Conservation (phyloP, 2,113 vertebrate genomes). For the Notiomystis cincta region DNA sequence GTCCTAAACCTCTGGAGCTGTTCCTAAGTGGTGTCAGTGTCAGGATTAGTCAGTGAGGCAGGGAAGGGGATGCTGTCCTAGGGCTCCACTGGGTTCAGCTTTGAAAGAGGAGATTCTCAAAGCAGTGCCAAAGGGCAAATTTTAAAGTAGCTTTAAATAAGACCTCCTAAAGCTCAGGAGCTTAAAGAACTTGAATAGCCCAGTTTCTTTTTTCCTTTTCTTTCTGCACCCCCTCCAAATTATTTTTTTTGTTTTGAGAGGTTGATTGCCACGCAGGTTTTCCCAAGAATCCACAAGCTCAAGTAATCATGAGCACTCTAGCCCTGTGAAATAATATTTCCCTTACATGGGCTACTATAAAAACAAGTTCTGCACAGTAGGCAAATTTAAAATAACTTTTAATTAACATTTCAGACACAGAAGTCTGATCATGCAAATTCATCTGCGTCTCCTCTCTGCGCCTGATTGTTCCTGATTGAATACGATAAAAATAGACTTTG, state of each 20-base stretch:
- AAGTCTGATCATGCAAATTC: constrained; percentile 61
- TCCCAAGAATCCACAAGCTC: constrained; percentile 18
- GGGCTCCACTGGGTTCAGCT: background rate
- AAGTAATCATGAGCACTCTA: constrained; percentile 54
- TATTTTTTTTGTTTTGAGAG: background rate
- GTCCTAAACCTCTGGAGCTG: background rate
- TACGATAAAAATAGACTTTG: constrained; percentile 62
- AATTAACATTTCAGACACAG: constrained; percentile 69
- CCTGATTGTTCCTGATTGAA: constrained; percentile 75
- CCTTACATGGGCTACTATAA: constrained; percentile 39
- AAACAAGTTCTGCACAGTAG: constrained; percentile 62
- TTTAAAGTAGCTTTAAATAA: constrained; percentile 70
- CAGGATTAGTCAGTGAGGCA: background rate
- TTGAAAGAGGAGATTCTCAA: constrained; percentile 17
- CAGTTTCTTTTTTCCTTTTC: background rate
- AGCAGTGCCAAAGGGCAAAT: constrained; percentile 61
- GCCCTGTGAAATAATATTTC: constrained; percentile 48
- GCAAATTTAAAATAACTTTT: constrained; percentile 62
- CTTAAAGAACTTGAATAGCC: constrained; percentile 53
- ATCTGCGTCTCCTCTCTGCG: constrained; percentile 43
- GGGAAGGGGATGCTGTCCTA: background rate
- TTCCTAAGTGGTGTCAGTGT: background rate
- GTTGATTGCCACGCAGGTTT: constrained; percentile 50
- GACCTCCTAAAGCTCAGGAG: constrained; percentile 57
- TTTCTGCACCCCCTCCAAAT: background rate